These are phyloP conservation scores for Perca schrenkii DNA, from an alignment of 2,113 vertebrate genomes.

Conservation along the genomic window DNA sequence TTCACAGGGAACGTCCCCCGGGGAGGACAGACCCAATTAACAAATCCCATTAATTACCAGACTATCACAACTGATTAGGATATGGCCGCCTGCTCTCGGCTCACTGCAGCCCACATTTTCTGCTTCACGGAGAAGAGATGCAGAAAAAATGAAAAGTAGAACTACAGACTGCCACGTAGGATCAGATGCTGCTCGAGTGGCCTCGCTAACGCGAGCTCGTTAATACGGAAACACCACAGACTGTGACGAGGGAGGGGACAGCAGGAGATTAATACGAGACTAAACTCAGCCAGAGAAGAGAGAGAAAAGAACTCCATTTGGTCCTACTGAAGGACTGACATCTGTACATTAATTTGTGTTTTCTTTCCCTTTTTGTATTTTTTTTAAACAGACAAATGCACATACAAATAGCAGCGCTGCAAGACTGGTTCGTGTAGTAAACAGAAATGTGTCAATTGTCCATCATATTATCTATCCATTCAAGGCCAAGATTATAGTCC, in stretches of 20 bases:
- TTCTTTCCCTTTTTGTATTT: no score
- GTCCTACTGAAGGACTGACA: no score
- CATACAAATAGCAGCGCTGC: no score
- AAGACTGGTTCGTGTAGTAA: no score
- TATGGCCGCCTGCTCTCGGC: conserved; percentile 73
- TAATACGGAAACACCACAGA: conserved; percentile 37
- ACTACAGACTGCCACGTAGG: conserved; percentile 47
- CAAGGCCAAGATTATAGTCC: no score
- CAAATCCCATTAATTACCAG: conserved; percentile 83
- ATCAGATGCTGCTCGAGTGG: conserved; percentile 57
- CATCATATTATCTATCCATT: no score
- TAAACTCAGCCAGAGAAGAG: neutral
- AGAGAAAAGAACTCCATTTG: neutral
- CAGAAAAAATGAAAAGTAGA: conserved; percentile 40
- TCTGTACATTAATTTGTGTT: no score
- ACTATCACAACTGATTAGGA: conserved; percentile 83
- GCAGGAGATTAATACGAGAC: conserved; percentile 41
- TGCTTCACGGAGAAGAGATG: conserved; percentile 61
- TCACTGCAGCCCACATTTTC: conserved; percentile 73
- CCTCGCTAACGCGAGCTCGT: conserved; percentile 51
- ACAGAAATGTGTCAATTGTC: no score
- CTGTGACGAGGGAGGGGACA: conserved; percentile 51
- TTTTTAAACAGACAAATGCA: no score
- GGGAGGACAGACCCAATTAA: conserved; percentile 82
- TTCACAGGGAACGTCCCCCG: conserved; percentile 69